Base-by-base conservation (phyloP, 1,140 invertebrate genomes). In the Drosophila subpulchrella region DNA sequence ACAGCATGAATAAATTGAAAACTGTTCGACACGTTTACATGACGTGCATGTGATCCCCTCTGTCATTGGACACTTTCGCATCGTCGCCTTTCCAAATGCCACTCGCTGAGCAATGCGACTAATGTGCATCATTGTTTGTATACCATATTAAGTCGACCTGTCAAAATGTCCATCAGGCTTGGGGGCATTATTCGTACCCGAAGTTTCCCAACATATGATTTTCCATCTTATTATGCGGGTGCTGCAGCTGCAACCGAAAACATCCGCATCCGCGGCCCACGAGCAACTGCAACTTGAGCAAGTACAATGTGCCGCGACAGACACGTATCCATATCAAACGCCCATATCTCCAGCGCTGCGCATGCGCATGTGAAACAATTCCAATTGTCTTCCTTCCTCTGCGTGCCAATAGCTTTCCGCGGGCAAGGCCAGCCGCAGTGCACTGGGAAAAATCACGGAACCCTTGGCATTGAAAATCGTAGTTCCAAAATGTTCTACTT, bases 341-440 rank as follows among this genome's bases (percentile, higher is more conserved):
- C 34, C 39, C 48, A 70, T 73, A 84, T 75, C 61, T 75, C 17
- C 12, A 11, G 34, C 36, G 56, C 47, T 51, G 50, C 51, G 53
- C 65, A 48, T 62, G 60, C 59, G 61, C 79, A 79, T 86, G 82
- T 67, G 75, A 88, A 66, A 71, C 56, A 51, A 70, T 70, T 72
- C 36, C 63, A 60, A 89, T 81, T 89, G 83, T 79, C 44, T 77
- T 55, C 27, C 44, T 56, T 58, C 61, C 61, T 75, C 54, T 55
- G 65, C 51, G 65, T 68, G 72, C 42, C 72, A 59, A 59, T 65
- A 59, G 27, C 47, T 59, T 83, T 71, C 71, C 77, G 73, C 27
- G 51, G 79, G 66, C 84, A 86, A 88, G 82, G 83, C 83, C 84
- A 76, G 48, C 6, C 57, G 57, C 3, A 34, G 32, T 36, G 11